Conservation (phyloP, 2,797 vertebrate genomes). For the Leontocebus nigricollis region DNA sequence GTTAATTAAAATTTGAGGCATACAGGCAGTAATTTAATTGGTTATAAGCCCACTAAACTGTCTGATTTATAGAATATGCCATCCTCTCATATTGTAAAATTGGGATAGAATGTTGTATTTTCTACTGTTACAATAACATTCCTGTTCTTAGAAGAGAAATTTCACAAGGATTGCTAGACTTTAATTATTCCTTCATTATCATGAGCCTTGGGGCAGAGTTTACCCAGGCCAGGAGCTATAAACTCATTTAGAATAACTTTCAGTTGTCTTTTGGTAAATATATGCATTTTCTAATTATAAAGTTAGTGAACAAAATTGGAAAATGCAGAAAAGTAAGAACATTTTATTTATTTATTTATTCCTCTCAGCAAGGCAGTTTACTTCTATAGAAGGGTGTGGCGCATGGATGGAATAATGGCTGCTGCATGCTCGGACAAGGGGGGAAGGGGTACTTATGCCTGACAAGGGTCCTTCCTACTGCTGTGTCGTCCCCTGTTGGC, state of each 20-base stretch:
- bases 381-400: too few species aligned
- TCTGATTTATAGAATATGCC: not conserved
- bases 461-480: too few species aligned
- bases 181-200: not conserved
- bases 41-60: not conserved
- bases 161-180: not conserved
- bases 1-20: not conserved
- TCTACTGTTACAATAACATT: not conserved
- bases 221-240: not conserved
- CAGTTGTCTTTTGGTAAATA: not conserved
- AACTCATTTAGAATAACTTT: constrained; percentile 10
- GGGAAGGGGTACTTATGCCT: too few species aligned
- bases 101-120: not conserved
- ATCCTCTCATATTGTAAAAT: not conserved
- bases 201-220: not conserved
- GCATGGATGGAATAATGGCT: too few species aligned
- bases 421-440: too few species aligned
- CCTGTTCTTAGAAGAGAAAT: not conserved
- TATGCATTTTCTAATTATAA: not conserved
- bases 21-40: not conserved
- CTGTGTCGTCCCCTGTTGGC: too few species aligned
- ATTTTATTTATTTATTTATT: not conserved
- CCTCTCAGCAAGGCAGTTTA: too few species aligned
- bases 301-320: constrained; percentile 2
- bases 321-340: not conserved